Percentiles rank a stretch among this genome's conserved stretches.
phyloP scores from a whole-genome alignment of 2,888 invertebrate genomes.

The Tetranychus piercei region DNA sequence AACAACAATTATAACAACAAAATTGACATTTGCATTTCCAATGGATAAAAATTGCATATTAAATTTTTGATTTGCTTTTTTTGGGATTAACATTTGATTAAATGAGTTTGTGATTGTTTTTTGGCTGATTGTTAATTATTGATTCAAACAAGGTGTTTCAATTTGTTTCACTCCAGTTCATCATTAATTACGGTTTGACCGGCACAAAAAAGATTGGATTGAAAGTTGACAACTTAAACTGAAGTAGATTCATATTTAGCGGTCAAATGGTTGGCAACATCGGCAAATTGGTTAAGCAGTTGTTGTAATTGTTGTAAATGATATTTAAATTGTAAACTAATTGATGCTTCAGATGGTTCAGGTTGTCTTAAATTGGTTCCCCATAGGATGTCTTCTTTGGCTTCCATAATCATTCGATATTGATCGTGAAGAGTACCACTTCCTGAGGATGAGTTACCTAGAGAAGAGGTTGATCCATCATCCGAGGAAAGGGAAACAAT shows the following conservation, averaged over 20 bases:
- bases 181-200: no score
- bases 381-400: constrained; percentile 13
- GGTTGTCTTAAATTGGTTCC: background rate
- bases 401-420: constrained; percentile 7
- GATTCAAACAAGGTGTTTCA: no score
- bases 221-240: background rate
- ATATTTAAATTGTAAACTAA: constrained; percentile 9
- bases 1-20: no score
- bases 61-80: no score
- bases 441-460: background rate
- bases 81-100: no score
- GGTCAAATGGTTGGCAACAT: constrained; percentile 13
- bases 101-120: no score
- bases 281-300: constrained; percentile 7
- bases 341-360: background rate
- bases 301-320: constrained; percentile 3
- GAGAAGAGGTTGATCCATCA: background rate
- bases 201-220: no score
- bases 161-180: no score
- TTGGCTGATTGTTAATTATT: no score
- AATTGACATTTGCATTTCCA: no score
- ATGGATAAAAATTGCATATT: no score
- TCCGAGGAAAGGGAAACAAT: constrained; percentile 3
- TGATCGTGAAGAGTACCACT: background rate
- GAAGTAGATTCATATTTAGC: constrained; percentile 10